Evolutionary conservation across 2,888 invertebrate species (phyloP), one percentile per base, ranked within the genome.

Genomic region (Phania funesta): DNA sequence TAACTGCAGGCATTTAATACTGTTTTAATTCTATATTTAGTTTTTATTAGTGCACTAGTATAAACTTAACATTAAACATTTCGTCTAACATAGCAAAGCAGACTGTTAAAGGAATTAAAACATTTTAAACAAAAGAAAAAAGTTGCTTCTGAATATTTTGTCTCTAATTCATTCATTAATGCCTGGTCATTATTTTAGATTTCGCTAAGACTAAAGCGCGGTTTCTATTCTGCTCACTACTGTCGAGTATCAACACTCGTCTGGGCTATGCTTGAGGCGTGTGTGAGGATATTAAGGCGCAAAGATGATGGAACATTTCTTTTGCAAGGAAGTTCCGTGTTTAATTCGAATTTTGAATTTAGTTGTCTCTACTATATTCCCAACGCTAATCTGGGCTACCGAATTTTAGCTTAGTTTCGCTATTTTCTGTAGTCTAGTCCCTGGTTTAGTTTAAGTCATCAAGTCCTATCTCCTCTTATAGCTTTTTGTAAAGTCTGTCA

Each of bases 1-100:
- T 58, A 67, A 56, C 58, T 75, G 65, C 65, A 67, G 65, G 56
- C 65, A 67, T 41, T 44, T 38, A 58, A 29, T 58, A 22, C 20
- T 38, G n/a, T 50, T 58, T 58, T 11, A 58, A 58, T 38, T 58
- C 8, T 24, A 2, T 16, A 16, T n/a, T 38, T 58, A 16, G 38
- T 35, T n/a, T 41, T 16, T 2, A 1, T 18, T 16, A 6, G 8
- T 60, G 24, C 13, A 13, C 16, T 41, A 16, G 3, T 11, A 38
- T 6, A 22, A 48, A 48, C 29, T 64, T 16, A 46, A 62, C 8
- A 24, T 26, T 16, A 26, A 38, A 62, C n/a, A 44, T 26, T 9
- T 41, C 13, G 44, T 60, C 16, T 41, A 60, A 38, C 24, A 35
- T 9, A 8, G 5, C 46, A 62, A 44, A 46, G 16, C 18, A 62